These are phyloP conservation scores for Cheilosia vulpina DNA, from an alignment of 2,888 invertebrate genomes.

Conservation along the genomic window DNA sequence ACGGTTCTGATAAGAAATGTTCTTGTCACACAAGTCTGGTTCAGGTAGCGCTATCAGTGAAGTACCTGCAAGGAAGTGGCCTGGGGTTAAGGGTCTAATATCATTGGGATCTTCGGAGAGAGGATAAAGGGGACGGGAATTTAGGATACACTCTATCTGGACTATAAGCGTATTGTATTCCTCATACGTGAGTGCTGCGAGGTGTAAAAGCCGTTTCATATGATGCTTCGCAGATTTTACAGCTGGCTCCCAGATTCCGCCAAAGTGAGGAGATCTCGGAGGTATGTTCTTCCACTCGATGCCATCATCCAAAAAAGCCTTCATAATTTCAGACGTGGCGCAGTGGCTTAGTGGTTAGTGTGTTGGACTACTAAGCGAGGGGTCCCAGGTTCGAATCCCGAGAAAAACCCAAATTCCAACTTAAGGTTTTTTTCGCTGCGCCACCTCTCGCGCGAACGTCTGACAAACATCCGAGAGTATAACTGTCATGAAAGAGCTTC, in stretches of 20 bases:
- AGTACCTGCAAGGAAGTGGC: conserved; percentile 13
- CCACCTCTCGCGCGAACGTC: no score
- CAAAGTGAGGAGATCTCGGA: conserved; percentile 18
- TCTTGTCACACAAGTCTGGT: conserved; percentile 7
- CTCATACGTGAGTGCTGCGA: conserved; percentile 19
- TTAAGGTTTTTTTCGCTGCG: no score
- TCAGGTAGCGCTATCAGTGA: not conserved
- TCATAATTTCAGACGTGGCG: not conserved
- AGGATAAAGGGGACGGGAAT: conserved; percentile 20
- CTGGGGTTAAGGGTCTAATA: conserved; percentile 6
- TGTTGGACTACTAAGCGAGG: no score
- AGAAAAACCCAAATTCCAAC: no score
- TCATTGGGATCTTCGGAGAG: conserved; percentile 23
- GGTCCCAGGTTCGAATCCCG: no score
- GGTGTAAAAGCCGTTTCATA: conserved; percentile 10
- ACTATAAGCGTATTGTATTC: conserved; percentile 21
- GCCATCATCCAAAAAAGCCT: not conserved
- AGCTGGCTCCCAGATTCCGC: conserved; percentile 26
- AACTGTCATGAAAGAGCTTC: no score
- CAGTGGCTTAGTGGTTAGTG: no score
- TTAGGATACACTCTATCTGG: conserved; percentile 20
- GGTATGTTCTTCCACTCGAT: not conserved
- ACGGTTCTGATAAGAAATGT: not conserved
- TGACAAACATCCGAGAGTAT: no score
- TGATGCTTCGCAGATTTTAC: conserved; percentile 26